These are phyloP conservation scores for Carcina quercana DNA, from an alignment of 2,888 invertebrate genomes.

Conservation along the genomic window DNA sequence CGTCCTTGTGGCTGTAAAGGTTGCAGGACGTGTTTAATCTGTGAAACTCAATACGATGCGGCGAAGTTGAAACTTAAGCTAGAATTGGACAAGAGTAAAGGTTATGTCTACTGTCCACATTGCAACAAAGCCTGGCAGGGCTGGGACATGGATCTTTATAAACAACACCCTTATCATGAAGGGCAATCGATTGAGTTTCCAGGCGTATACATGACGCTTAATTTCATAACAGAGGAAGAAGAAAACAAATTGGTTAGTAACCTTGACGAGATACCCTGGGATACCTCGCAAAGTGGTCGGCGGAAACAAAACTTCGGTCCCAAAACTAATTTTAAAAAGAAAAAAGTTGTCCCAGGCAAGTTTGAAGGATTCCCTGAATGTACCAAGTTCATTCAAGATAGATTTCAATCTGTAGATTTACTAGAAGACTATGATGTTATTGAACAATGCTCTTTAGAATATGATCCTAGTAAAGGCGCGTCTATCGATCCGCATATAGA, in stretches of 20 bases:
- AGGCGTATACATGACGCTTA: conserved; percentile 78
- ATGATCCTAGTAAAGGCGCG: conserved; percentile 89
- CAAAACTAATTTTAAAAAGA: conserved; percentile 98
- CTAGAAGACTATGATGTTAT: conserved; percentile 86
- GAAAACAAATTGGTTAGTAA: conserved; percentile 77
- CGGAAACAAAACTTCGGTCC: conserved; percentile 99
- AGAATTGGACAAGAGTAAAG: conserved; percentile 64
- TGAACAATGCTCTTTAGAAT: conserved; percentile 97
- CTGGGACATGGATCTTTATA: conserved; percentile 76
- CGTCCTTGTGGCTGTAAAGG: conserved; percentile 95
- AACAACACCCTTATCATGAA: conserved; percentile 79
- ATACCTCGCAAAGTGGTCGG: conserved; percentile 94
- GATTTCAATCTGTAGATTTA: conserved; percentile 76
- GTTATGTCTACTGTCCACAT: conserved; percentile 83
- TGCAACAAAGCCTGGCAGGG: conserved; percentile 86
- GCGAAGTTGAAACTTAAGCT: conserved; percentile 43
- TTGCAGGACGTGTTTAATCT: conserved; percentile 89
- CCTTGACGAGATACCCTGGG: conserved; percentile 90
- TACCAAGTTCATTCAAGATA: conserved; percentile 85
- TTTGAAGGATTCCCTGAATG: conserved; percentile 91
- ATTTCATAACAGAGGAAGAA: conserved; percentile 85
- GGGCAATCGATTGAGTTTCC: conserved; percentile 76
- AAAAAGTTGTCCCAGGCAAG: conserved; percentile 83
- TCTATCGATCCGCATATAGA: conserved; percentile 99
- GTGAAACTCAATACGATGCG: conserved; percentile 79